Evolutionary conservation across 2,888 invertebrate genomes (phyloP).

Genomic region (Caenorhabditis sp.): DNA sequence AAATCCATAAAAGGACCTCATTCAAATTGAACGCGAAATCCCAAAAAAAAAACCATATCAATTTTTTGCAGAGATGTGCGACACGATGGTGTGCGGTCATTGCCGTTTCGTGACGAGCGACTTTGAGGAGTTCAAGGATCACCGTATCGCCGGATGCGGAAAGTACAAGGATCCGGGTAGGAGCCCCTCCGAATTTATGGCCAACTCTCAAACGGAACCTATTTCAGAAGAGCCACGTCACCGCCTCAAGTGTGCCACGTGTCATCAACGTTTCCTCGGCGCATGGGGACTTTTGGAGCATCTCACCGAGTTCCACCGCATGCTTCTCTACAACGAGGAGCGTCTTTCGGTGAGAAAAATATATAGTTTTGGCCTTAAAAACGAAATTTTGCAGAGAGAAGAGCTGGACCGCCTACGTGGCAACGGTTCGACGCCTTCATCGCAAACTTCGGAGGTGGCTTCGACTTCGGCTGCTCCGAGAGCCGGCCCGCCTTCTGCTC

Average conservation of each 20-base stretch:
- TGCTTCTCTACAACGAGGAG: conserved; percentile 64
- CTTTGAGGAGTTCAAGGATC: conserved; percentile 85
- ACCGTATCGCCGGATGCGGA: conserved; percentile 81
- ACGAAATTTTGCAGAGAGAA: conserved; percentile 6
- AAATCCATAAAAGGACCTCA: no score
- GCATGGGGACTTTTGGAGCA: conserved; percentile 72
- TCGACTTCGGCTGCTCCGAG: not conserved
- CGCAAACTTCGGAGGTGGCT: conserved; percentile 1
- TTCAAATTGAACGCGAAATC: no score
- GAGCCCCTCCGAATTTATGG: no score
- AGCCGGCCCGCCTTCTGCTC: no score
- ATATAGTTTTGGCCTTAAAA: no score
- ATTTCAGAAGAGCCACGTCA: conserved; percentile 68
- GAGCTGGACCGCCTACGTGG: conserved; percentile 16
- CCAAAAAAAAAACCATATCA: no score
- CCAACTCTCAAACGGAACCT: no score
- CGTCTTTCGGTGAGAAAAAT: conserved; percentile 27
- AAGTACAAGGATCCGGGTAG: conserved; percentile 56
- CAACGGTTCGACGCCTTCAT: conserved; percentile 4
- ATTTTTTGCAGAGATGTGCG: conserved; percentile 78
- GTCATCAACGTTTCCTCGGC: conserved; percentile 65
- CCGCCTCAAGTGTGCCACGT: conserved; percentile 70
- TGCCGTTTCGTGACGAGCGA: conserved; percentile 86
- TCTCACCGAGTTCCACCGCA: conserved; percentile 74
- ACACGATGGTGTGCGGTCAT: conserved; percentile 87